A percentile compares a stretch with the other conserved stretches of the same genome.
phyloP scores from a whole-genome alignment of 2,888 invertebrate species.

The Hipparchia sbordonii region DNA sequence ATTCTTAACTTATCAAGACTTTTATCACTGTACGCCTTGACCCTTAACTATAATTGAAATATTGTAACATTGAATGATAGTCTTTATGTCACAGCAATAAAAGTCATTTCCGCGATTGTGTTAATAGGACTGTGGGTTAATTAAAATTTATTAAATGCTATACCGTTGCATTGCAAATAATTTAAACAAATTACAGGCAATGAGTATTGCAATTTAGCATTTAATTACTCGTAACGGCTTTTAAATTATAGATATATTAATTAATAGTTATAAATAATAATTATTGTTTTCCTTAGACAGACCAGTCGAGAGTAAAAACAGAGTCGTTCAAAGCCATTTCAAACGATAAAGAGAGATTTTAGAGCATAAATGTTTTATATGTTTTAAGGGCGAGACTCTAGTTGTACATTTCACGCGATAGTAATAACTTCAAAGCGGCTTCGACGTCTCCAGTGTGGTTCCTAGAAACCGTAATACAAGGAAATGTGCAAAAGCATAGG shows the following conservation, averaged over 20 bases:
- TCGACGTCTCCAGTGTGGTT: too few species aligned
- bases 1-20: not conserved
- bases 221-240: constrained; percentile 12
- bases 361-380: too few species aligned
- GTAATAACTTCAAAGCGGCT: too few species aligned
- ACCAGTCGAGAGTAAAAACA: not conserved
- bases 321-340: too few species aligned
- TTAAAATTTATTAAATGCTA: constrained; percentile 27
- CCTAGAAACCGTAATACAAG: too few species aligned
- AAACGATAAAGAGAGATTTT: too few species aligned
- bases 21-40: constrained; percentile 15
- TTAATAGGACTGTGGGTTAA: constrained; percentile 18
- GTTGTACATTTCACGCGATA: too few species aligned
- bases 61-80: constrained; percentile 14
- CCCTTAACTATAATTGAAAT: constrained; percentile 15
- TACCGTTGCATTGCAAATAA: constrained; percentile 22
- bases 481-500: not conserved
- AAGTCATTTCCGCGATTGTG: constrained; percentile 25
- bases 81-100: constrained; percentile 18
- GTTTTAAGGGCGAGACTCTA: too few species aligned
- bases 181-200: constrained; percentile 35
- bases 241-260: not conserved
- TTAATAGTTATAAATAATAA: not conserved
- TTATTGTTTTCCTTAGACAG: constrained; percentile 7
- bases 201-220: constrained; percentile 21